Base-by-base conservation (phyloP, 1,140 invertebrate species). In the Drosophila littoralis region DNA sequence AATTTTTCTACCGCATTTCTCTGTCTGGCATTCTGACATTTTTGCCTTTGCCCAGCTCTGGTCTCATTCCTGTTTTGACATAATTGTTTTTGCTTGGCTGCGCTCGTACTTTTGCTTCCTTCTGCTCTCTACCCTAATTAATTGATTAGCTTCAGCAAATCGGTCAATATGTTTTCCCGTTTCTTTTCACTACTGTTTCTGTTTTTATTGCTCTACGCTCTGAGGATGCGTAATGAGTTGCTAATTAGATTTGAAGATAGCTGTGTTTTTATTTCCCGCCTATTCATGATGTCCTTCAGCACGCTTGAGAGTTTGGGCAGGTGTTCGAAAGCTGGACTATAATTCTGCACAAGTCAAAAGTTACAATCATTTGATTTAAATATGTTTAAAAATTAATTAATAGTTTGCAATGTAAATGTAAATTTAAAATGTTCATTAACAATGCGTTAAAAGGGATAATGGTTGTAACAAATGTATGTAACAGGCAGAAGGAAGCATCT, bases 81-180 rank as follows among this genome's bases (percentile, higher is more conserved):
- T 79, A 88, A 89, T 88, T 88, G 84, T 83, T 88, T 89, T 84
- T 89, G 58, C 68, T 74, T 65, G 48, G 43, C 45, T 79, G 64
- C 68, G 40, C 64, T 36, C 36, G 36, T 40, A 63, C 48, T 57
- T 38, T 50, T 35, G 13, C 48, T 40, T 17, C 38, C 36, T 7
- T 17, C 10, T 28, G 7, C 42, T 35, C 59, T 40, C 76, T 68
- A 65, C 69, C 80, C 84, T 88, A 88, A 88, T 88, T 88, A 88
- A 88, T 88, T 88, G 83, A 88, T 88, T 88, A 88, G 81, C 84
- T 88, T 88, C 85, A 88, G 84, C 84, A 88, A 88, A 88, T 88
- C 84, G 85, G 84, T 88, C 84, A 88, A 88, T 88, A 88, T 90
- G 85, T 88, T 88, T 68, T 70, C 50, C 51, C 77, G 33, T 50